Evolutionary conservation across 2,888 invertebrate genomes (phyloP).

Genomic region (Sarcophaga caerulescens): DNA sequence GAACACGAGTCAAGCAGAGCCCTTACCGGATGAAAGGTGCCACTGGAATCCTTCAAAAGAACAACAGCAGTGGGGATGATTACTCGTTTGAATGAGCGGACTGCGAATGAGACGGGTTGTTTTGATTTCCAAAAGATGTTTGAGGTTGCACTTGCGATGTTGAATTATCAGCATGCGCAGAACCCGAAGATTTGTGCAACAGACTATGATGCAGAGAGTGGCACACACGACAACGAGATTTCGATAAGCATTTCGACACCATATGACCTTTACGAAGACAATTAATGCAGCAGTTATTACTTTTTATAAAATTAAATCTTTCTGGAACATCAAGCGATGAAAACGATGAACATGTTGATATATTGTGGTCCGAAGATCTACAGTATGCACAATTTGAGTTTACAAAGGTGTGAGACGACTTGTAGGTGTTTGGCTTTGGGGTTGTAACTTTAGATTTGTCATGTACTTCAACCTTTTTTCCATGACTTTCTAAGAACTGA

Average conservation of each 20-base stretch:
- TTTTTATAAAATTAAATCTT: constrained; percentile 37
- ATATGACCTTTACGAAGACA: constrained; percentile 36
- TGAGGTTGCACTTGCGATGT: neutral
- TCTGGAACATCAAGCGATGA: constrained; percentile 24
- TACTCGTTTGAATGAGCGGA: neutral
- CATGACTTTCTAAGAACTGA: constrained; percentile 31
- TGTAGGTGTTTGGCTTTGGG: neutral
- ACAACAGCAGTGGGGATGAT: constrained; percentile 6
- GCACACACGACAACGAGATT: constrained; percentile 31
- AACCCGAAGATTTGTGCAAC: neutral
- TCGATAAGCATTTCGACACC: constrained; percentile 15
- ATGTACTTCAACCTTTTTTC: neutral
- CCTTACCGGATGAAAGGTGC: constrained; percentile 37
- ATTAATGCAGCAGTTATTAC: constrained; percentile 27
- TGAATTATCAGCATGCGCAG: neutral
- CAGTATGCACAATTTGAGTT: neutral
- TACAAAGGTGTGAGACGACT: neutral
- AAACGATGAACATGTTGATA: constrained; percentile 32
- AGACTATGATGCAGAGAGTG: constrained; percentile 1
- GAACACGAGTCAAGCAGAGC: constrained; percentile 47
- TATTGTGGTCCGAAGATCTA: constrained; percentile 1
- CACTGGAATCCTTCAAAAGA: constrained; percentile 16
- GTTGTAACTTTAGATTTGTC: neutral
- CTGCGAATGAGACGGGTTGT: neutral
- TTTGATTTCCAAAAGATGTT: neutral